A percentile compares a stretch with the other conserved stretches of the same genome.
phyloP scores from a whole-genome alignment of 2,113 vertebrate species.

The Ceyx margarethae region DNA sequence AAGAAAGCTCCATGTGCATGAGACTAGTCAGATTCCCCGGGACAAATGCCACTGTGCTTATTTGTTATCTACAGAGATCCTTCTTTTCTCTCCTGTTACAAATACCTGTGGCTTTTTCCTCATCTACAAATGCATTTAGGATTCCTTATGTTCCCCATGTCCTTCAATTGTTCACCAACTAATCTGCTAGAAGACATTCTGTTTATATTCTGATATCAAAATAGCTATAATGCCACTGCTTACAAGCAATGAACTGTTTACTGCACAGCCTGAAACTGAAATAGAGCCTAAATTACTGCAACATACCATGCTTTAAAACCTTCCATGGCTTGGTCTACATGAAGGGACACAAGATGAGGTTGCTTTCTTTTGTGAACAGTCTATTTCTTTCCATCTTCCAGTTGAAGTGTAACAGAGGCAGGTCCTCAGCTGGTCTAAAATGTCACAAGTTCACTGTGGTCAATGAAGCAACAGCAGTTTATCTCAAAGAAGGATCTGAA shows the following conservation, averaged over 20 bases:
- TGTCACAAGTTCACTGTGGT: conserved; percentile 4
- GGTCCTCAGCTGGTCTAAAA: neutral
- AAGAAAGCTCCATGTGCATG: neutral
- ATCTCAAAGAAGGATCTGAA: conserved; percentile 1
- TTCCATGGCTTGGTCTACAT: neutral
- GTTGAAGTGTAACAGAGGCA: neutral
- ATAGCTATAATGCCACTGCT: neutral
- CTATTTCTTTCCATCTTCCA: neutral
- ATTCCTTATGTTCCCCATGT: neutral
- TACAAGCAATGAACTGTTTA: neutral
- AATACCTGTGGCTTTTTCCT: neutral
- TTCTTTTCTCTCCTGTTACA: neutral
- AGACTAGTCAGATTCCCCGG: neutral
- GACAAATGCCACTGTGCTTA: neutral
- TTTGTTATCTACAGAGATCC: neutral
- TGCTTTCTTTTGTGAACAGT: neutral
- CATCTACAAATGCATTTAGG: neutral
- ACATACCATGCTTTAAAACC: neutral
- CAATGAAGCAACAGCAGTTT: neutral
- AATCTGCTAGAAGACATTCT: neutral
- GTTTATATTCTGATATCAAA: neutral
- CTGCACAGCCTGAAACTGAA: neutral
- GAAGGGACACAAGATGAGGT: neutral
- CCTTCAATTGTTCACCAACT: neutral
- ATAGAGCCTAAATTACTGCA: neutral